Base-by-base conservation (phyloP, 1,140 invertebrate genomes). In the Macrobrachium rosenbergii region DNA sequence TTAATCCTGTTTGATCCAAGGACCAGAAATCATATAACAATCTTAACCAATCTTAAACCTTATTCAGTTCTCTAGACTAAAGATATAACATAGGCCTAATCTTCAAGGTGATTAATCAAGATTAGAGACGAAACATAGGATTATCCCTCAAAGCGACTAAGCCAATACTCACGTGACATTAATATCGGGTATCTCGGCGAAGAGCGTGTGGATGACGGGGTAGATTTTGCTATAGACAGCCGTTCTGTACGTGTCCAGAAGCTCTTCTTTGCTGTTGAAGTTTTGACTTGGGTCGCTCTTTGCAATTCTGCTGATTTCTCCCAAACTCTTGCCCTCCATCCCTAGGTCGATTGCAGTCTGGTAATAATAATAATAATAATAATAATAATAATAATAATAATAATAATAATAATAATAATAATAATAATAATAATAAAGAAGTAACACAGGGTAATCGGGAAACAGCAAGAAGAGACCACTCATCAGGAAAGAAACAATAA, bases 221-320 rank as follows among this genome's bases (percentile, higher is more conserved):
- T 88, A 77, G 69, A 92, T 92, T 43, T 88, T 88, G 17, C 91
- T 88, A 28, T 89, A 90, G 6, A 92, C 88, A n/a, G 91, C 90
- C 28, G 91, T 63, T 58, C 90, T 91, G 88, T 91, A 92, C 11
- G 87, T 89, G 5, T 90, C 73, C 16, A 92, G 52, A 7, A 92
- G 90, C 59, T 90, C 89, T 2, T 91, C 90, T 90, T 91, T 89
- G 59, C 83, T 83, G 87, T 59, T 63, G 62, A 89, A 90, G 52
- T 52, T 82, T 62, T 89, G 81, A 7, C 59, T 28, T 14, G 76
- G 23, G 73, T 91, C 79, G 8, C 75, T 82, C 67, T 89, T 87
- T 0, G 91, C 77, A 16, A 80, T 77, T 3, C 89, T 73, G 45
- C 64, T 89, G 80, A 90, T 89, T 76, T 90, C 88, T 59, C 87